Conservation (phyloP, 1,140 invertebrate genomes). For the Drosophila truncata region DNA sequence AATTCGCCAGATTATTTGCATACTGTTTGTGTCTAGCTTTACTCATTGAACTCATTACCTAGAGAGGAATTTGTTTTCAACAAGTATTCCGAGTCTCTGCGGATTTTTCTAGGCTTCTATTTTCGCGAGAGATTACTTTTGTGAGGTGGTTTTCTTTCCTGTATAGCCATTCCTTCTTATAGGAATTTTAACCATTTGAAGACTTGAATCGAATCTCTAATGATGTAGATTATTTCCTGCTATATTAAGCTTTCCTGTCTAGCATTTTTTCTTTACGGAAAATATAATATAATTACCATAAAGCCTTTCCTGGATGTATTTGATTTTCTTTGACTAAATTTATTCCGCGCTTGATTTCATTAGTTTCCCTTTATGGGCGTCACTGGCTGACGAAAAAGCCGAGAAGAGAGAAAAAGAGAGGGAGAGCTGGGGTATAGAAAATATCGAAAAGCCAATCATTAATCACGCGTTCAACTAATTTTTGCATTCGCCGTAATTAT, state of each 20-base stretch:
- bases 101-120: neutral
- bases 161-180: too few species aligned
- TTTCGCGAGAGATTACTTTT: too few species aligned
- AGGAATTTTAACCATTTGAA: neutral
- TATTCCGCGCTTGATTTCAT: neutral
- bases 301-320: slow-evolving; percentile 14
- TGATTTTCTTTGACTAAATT: slow-evolving; percentile 15
- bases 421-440: slow-evolving; percentile 32
- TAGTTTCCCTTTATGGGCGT: slow-evolving; percentile 26
- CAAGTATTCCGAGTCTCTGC: neutral
- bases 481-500: slow-evolving; percentile 81
- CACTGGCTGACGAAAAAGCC: slow-evolving; percentile 13
- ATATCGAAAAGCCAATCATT: slow-evolving; percentile 64
- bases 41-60: slow-evolving; percentile 6
- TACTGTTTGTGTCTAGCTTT: neutral
- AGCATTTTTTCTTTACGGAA: neutral
- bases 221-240: neutral
- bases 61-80: neutral
- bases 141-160: neutral
- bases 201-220: too few species aligned
- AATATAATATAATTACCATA: slow-evolving; percentile 7
- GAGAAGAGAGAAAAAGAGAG: neutral
- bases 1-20: neutral
- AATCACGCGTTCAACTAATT: slow-evolving; percentile 61
- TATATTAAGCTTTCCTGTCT: too few species aligned